Evolutionary conservation across 2,888 invertebrate species (phyloP).

Genomic region (Dryomyza anilis): DNA sequence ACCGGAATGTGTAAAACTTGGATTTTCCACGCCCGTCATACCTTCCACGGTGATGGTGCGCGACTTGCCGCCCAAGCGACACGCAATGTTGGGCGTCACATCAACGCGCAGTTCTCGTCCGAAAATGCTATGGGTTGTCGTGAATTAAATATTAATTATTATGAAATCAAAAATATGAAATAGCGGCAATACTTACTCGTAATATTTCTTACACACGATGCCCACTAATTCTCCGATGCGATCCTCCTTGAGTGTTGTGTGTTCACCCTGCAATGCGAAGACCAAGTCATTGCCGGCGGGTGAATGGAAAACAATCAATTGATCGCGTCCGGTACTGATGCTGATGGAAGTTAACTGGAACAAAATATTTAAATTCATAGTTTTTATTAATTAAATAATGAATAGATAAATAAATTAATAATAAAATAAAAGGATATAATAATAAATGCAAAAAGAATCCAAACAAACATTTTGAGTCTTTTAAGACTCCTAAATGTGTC

Average conservation of each 20-base stretch:
- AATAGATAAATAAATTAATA: not conserved
- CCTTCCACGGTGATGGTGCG: conserved; percentile 58
- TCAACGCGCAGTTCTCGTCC: conserved; percentile 74
- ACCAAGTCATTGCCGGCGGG: conserved; percentile 90
- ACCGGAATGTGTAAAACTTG: conserved; percentile 55
- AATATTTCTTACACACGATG: conserved; percentile 75
- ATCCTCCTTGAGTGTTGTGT: conserved; percentile 66
- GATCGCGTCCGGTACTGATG: conserved; percentile 84
- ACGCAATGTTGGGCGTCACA: conserved; percentile 76
- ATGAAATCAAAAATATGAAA: not conserved
- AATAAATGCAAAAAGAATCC: not conserved
- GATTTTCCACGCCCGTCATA: conserved; percentile 53
- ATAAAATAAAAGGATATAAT: not conserved
- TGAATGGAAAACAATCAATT: conserved; percentile 85
- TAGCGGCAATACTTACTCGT: conserved; percentile 68
- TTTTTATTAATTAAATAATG: no score
- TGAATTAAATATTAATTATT: not conserved
- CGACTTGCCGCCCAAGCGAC: conserved; percentile 85
- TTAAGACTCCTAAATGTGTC: no score
- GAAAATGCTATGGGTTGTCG: conserved; percentile 65
- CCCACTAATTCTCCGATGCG: conserved; percentile 88
- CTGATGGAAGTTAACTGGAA: conserved; percentile 79
- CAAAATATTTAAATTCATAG: no score
- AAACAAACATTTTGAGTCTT: not conserved
- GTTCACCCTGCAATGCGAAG: conserved; percentile 69